These are phyloP conservation scores for Delia radicum DNA, from an alignment of 1,140 invertebrate species.

Conservation along the genomic window DNA sequence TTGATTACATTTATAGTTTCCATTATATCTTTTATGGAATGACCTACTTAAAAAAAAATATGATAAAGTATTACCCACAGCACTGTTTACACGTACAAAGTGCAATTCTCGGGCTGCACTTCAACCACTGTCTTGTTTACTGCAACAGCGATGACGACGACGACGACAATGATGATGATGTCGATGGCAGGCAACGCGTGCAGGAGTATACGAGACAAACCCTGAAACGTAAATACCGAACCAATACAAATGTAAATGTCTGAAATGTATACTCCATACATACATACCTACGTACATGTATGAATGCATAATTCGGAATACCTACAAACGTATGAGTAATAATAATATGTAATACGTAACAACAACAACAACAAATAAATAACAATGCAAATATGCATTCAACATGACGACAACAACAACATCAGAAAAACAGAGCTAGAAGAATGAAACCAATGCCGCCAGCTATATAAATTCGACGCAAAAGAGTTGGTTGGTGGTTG, in stretches of 20 bases:
- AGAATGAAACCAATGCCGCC: neutral
- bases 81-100: neutral
- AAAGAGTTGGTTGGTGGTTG: neutral
- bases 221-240: neutral
- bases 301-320: neutral
- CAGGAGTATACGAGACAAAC: neutral
- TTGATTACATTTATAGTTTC: too few species aligned
- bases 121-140: constrained; percentile 1
- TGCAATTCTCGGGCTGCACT: neutral
- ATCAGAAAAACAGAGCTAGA: neutral
- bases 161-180: too few species aligned
- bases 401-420: neutral
- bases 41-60: neutral
- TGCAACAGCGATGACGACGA: too few species aligned
- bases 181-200: constrained; percentile 2
- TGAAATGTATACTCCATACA: neutral
- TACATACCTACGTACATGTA: neutral
- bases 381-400: neutral
- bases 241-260: neutral
- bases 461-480: neutral
- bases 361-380: neutral
- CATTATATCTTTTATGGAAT: neutral
- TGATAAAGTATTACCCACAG: neutral
- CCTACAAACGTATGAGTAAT: neutral
- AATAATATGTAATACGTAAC: neutral